These are phyloP conservation scores for Chelmon rostratus DNA, from an alignment of 2,797 vertebrate genomes.

Conservation along the genomic window DNA sequence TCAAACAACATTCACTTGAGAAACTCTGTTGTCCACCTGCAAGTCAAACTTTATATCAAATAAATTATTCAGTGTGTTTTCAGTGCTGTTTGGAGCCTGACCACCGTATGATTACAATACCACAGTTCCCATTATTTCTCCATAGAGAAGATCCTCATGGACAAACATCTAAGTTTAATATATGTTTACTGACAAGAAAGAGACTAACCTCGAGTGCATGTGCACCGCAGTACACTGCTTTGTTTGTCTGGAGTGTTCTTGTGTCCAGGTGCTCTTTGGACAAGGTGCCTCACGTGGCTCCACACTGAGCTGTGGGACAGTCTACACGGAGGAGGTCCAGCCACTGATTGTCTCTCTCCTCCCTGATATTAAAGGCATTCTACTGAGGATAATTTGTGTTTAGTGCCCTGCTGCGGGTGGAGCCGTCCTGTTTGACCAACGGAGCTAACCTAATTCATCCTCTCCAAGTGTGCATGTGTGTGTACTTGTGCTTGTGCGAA, in stretches of 20 bases:
- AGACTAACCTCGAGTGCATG: neutral
- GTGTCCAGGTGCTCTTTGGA: constrained; percentile 62
- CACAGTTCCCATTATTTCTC: neutral
- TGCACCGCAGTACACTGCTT: neutral
- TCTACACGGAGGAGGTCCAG: constrained; percentile 47
- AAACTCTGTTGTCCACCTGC: too few species aligned
- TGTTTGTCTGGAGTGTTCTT: constrained; percentile 15
- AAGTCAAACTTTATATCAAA: neutral
- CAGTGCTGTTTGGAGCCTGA: neutral
- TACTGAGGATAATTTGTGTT: constrained; percentile 80
- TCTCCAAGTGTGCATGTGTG: constrained; percentile 30
- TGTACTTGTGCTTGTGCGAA: constrained; percentile 53
- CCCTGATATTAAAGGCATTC: constrained; percentile 72
- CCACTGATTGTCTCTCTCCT: constrained; percentile 55
- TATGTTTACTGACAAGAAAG: neutral
- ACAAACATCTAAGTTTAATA: neutral
- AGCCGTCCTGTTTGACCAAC: constrained; percentile 78
- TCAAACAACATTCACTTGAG: too few species aligned
- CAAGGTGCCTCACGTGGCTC: constrained; percentile 52
- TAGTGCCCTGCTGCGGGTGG: constrained; percentile 72
- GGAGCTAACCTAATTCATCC: constrained; percentile 79
- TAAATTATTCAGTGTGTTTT: neutral
- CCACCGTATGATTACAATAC: neutral
- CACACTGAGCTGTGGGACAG: constrained; percentile 57
- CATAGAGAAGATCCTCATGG: neutral